Percentiles rank a stretch among this genome's conserved stretches.
These are phyloP conservation scores for Drosophila micromelanica DNA, from an alignment of 1,140 invertebrate genomes.

Conservation along the genomic window DNA sequence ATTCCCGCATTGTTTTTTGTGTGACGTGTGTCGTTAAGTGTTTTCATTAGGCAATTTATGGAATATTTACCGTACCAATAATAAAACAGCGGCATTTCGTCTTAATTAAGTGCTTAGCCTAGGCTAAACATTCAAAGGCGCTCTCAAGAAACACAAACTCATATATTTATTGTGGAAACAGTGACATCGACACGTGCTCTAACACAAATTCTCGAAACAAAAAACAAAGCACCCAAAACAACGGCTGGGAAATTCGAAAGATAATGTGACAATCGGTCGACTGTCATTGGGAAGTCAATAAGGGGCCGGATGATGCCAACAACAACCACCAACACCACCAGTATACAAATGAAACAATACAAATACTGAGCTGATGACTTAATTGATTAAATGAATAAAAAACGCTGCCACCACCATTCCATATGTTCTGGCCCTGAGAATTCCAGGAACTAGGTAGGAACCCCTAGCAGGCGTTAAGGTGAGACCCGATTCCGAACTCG, in stretches of 20 bases:
- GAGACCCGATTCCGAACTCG: constrained; percentile 16
- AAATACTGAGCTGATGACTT: constrained; percentile 49
- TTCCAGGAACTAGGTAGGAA: neutral
- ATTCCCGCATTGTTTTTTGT: constrained; percentile 75
- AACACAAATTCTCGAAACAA: constrained; percentile 14
- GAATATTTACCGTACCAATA: constrained; percentile 57
- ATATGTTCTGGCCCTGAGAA: constrained; percentile 32
- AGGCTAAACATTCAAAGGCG: constrained; percentile 24
- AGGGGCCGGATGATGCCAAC: constrained; percentile 19
- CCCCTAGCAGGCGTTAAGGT: constrained; percentile 42
- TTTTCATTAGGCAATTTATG: constrained; percentile 65
- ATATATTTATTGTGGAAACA: neutral
- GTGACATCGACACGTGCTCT: constrained; percentile 45
- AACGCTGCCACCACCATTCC: constrained; percentile 26
- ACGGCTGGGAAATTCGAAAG: constrained; percentile 33
- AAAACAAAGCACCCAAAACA: constrained; percentile 21
- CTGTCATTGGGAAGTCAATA: constrained; percentile 45
- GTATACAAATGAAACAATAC: constrained; percentile 35
- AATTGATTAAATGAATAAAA: constrained; percentile 55
- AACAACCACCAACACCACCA: constrained; percentile 1
- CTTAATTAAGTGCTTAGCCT: constrained; percentile 62
- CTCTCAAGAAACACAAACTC: constrained; percentile 1
- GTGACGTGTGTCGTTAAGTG: constrained; percentile 68
- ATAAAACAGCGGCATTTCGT: constrained; percentile 63
- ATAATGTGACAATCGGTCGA: constrained; percentile 48